Base-by-base conservation (phyloP, 2,797 vertebrate genomes). In the Chanos chanos region DNA sequence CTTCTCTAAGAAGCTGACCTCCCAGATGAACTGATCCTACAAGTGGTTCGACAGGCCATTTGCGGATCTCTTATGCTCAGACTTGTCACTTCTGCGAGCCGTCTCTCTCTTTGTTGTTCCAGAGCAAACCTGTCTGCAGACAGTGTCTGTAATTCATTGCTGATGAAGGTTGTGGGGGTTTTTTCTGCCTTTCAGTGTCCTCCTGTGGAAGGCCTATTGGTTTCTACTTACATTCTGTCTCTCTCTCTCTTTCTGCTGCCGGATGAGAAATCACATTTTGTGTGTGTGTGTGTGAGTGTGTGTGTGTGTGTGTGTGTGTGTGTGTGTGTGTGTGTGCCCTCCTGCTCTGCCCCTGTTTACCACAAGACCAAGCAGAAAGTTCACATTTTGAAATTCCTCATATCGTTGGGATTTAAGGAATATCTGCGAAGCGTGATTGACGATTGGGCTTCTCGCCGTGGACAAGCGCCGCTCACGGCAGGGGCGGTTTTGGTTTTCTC, bases 351-450 rank as follows among this genome's bases (percentile, higher is more conserved):
- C 25, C n/a, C 49, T 70, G 73, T 80, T 77, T 74, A 83, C 67
- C n/a, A 72, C 56, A 58, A 57, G 41, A 53, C 37, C 34, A 66
- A 65, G 72, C 49, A 67, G 76, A 66, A 76, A 69, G 74, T 73
- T 74, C 66, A 74, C 57, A 56, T 78, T 67, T 64, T 70, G 72
- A 79, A 56, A 72, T 73, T 71, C 51, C 71, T 71, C 72, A 18
- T 73, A 73, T 77, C 49, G 30, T 57, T 31, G 24, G 68, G 61
- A 52, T 77, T 77, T 67, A 60, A 48, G 30, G 58, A 28, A 27
- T 71, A 73, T 71, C 30, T 59, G 51, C 49, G 56, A 68, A 54
- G 37, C 67, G 52, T 76, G 72, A 79, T 81, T 81, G 73, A 79
- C 58, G 58, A 56, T n/a, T 9, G 15, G 61, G 74, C 52, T 27